phyloP scores from a whole-genome alignment of 37 sponge, comb jelly and placozoan genomes.

The Oscarella lobularis region DNA sequence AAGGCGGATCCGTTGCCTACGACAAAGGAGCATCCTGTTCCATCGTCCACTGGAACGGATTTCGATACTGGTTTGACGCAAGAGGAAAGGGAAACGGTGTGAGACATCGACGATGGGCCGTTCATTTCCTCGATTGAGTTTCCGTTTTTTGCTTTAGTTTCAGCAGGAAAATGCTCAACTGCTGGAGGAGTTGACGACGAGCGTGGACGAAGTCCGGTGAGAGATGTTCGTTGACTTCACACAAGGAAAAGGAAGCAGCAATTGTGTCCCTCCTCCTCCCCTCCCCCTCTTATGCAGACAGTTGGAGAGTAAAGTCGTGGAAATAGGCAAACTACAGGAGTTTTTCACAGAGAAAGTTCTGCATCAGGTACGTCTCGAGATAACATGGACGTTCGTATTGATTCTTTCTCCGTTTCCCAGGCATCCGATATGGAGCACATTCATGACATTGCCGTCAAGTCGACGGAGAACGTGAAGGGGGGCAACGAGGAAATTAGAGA shows the following conservation, averaged over 20 bases:
- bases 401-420: constrained; percentile 14
- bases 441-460: constrained; percentile 16
- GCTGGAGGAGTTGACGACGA: constrained; percentile 28
- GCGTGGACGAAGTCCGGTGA: constrained; percentile 56
- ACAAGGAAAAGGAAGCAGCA: background rate
- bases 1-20: too few species aligned
- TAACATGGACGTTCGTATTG: background rate
- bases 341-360: constrained; percentile 80
- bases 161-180: constrained; percentile 56
- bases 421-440: constrained; percentile 37
- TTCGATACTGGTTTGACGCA: too few species aligned
- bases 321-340: constrained; percentile 66
- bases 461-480: constrained; percentile 52
- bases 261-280: background rate
- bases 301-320: constrained; percentile 78
- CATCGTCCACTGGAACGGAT: too few species aligned
- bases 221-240: too few species aligned
- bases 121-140: too few species aligned
- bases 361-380: constrained; percentile 21
- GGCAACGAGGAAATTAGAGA: constrained; percentile 65
- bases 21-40: too few species aligned
- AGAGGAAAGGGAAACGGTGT: too few species aligned
- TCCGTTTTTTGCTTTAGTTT: constrained; percentile 34
- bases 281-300: constrained; percentile 12
- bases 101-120: too few species aligned